phyloP scores from a whole-genome alignment of 2,113 vertebrate genomes.

The Erinaceus europaeus region DNA sequence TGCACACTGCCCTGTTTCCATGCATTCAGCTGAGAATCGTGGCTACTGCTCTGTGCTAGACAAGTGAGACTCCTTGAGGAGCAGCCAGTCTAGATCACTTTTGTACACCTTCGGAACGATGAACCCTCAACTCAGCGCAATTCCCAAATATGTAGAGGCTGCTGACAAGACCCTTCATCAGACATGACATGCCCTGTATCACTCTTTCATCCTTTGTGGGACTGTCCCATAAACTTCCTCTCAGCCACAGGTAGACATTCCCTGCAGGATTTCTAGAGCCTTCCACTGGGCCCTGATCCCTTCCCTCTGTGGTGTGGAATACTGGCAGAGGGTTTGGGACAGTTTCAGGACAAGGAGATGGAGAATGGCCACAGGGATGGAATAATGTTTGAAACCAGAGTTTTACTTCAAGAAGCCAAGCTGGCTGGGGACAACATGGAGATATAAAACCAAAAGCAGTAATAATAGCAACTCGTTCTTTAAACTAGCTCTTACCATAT shows the following conservation, averaged over 20 bases:
- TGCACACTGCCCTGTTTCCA: neutral
- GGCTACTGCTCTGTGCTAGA: neutral
- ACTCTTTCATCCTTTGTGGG: too few species aligned
- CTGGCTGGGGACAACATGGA: neutral
- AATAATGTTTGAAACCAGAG: neutral
- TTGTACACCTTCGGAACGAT: neutral
- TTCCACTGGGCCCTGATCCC: neutral
- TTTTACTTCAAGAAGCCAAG: neutral
- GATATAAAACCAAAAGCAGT: neutral
- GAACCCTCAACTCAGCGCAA: neutral
- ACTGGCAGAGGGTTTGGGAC: neutral
- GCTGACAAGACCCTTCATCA: too few species aligned
- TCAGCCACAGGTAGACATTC: neutral
- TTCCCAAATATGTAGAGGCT: neutral
- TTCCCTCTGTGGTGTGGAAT: too few species aligned
- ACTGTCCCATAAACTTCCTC: neutral
- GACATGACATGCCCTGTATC: neutral
- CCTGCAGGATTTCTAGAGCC: neutral
- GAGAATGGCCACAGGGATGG: neutral
- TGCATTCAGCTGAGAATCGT: neutral
- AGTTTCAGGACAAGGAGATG: neutral
- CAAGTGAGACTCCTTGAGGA: neutral
- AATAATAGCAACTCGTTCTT: neutral
- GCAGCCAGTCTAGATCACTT: neutral
- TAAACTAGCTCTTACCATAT: neutral